Base-by-base conservation (phyloP, 2,888 invertebrate genomes). In the Apocheima hispidaria region DNA sequence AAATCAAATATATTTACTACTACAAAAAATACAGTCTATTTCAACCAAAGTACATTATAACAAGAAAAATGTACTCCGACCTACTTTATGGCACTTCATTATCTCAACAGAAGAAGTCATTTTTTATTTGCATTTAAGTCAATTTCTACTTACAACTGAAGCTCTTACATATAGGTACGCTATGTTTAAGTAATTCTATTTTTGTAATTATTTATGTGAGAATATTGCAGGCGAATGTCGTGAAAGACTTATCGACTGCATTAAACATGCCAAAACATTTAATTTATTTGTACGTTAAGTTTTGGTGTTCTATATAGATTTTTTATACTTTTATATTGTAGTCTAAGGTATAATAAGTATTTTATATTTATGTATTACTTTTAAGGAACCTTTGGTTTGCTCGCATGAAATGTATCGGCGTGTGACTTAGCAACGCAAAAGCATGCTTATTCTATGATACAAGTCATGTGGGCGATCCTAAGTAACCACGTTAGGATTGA, bases 201-300 rank as follows among this genome's bases (percentile, higher is more conserved):
- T 36, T 16, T 14, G 6, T 6, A 16, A 36, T 14, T 14, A 14
- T 14, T 14, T 7, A 26, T 1, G n/a, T 43, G 2, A 14, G 12
- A 43, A 6, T 26, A 26, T 26, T 40, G 23, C 26, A 14, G 4
- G 23, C 7, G 2, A 26, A 43, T 43, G 26, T 26, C 28, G 33
- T 18, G 20, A 6, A 30, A 30, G 18, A 20, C 12, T 12, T 18
- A n/a, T 20, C 28, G 10, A 36, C 50, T 35, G 50, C 57, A 57
- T 57, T 57, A 50, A 50, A 35, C 9, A 50, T 43, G 26, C 58
- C 52, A 59, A 59, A 59, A 38, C 30, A 41, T 16, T 49, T 46
- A 33, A 57, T 57, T 44, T 50, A 50, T 50, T 6, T 43, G 16
- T 18, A 30, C 28, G 28, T 20, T 60, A 35, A 60, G 53, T 33